phyloP scores from a whole-genome alignment of 92 coral and sea anemone genomes.

The Zoanthus gigantus region DNA sequence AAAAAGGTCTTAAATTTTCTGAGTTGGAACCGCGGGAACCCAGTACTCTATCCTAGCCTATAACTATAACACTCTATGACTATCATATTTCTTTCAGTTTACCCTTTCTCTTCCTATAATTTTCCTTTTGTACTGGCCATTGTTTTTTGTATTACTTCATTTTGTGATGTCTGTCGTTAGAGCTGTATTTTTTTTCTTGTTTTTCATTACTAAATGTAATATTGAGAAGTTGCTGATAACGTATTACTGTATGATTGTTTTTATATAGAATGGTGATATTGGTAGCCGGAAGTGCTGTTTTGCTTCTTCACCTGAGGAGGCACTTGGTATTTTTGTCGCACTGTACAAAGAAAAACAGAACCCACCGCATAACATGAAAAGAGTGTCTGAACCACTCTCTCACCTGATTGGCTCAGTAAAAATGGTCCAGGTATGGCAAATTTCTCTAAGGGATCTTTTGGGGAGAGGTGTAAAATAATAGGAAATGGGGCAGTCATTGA shows the following conservation, averaged over 20 bases:
- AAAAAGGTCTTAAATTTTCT: too few relatives aligned
- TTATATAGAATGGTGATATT: conserved; percentile 42
- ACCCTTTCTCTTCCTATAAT: too few relatives aligned
- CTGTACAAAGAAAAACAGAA: conserved; percentile 53
- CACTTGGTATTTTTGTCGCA: conserved; percentile 65
- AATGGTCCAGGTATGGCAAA: conserved; percentile 70
- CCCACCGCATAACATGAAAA: conserved; percentile 62
- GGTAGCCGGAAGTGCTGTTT: conserved; percentile 74
- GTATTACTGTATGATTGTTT: not conserved
- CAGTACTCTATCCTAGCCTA: too few relatives aligned
- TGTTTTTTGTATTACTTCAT: not conserved
- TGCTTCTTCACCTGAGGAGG: conserved; percentile 61
- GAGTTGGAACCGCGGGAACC: too few relatives aligned
- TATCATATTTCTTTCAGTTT: too few relatives aligned
- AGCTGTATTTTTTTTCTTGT: not conserved
- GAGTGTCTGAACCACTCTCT: conserved; percentile 59
- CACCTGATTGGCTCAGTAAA: conserved; percentile 86
- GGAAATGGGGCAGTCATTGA: too few relatives aligned
- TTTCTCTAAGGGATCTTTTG: too few relatives aligned
- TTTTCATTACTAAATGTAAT: not conserved
- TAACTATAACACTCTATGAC: too few relatives aligned
- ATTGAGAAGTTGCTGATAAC: not conserved
- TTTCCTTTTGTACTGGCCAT: not conserved
- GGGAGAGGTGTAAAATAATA: too few relatives aligned
- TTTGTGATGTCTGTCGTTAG: not conserved